These are phyloP conservation scores for Erebia ligea DNA, from an alignment of 2,888 invertebrate species.

Conservation along the genomic window DNA sequence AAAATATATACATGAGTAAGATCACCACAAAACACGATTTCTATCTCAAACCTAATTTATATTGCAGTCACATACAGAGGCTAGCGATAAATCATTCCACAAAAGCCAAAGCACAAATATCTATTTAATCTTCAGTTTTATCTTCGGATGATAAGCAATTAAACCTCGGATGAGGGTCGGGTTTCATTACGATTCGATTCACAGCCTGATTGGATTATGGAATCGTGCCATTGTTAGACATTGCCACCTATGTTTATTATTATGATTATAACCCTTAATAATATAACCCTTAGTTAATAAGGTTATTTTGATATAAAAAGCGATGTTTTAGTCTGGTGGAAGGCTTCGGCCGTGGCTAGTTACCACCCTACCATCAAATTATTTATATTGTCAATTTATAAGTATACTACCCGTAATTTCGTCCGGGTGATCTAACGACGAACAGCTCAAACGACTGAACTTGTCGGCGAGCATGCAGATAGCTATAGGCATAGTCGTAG, in stretches of 20 bases:
- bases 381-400: too few species aligned
- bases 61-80: constrained; percentile 26
- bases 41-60: constrained; percentile 26
- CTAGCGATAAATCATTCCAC: constrained; percentile 27
- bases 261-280: neutral
- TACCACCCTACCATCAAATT: too few species aligned
- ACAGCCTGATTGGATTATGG: constrained; percentile 38
- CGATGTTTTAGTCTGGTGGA: too few species aligned
- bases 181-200: constrained; percentile 39
- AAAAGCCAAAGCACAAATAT: constrained; percentile 32
- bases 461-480: too few species aligned
- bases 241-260: constrained; percentile 33
- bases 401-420: too few species aligned
- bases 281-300: constrained; percentile 14
- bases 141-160: constrained; percentile 40
- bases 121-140: constrained; percentile 37
- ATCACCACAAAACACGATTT: neutral
- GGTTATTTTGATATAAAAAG: constrained; percentile 1
- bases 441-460: too few species aligned
- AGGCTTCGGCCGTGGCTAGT: too few species aligned
- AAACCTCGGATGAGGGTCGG: constrained; percentile 37
- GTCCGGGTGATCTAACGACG: too few species aligned
- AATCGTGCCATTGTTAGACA: constrained; percentile 32
- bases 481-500: too few species aligned
- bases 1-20: too few species aligned